A percentile compares a stretch with the other conserved stretches of the same genome.
phyloP scores from a whole-genome alignment of 1,140 invertebrate genomes.

The Ganaspis sp. region DNA sequence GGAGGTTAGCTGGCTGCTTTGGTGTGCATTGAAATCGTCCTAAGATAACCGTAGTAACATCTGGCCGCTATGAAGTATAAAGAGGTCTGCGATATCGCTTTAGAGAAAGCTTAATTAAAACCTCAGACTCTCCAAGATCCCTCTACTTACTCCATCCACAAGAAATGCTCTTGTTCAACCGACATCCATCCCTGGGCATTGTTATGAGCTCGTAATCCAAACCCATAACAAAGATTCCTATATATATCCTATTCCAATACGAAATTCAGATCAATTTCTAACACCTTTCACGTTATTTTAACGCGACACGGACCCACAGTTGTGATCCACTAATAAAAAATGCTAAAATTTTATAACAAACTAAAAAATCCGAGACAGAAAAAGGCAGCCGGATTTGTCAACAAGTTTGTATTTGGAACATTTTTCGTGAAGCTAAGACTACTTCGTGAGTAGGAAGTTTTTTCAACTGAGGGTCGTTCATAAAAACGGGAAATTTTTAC shows the following conservation, averaged over 20 bases:
- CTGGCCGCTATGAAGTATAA: slow-evolving; percentile 75
- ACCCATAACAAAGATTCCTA: neutral
- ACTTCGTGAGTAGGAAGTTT: neutral
- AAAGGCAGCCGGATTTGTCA: neutral
- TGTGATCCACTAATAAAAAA: too few species aligned
- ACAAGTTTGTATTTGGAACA: neutral
- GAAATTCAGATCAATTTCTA: neutral
- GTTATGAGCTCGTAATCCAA: slow-evolving; percentile 42
- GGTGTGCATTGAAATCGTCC: slow-evolving; percentile 44
- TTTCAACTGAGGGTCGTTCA: neutral
- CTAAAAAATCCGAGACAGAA: neutral
- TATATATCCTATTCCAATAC: slow-evolving; percentile 35
- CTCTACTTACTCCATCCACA: slow-evolving; percentile 65
- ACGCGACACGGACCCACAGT: too few species aligned
- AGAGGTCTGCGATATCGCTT: slow-evolving; percentile 75
- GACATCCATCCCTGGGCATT: slow-evolving; percentile 54
- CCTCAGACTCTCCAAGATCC: slow-evolving; percentile 69
- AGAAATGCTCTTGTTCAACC: slow-evolving; percentile 68
- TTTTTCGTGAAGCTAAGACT: slow-evolving; percentile 4
- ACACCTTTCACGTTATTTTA: neutral
- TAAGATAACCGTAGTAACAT: slow-evolving; percentile 70
- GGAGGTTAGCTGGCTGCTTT: slow-evolving; percentile 52
- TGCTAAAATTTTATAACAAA: neutral
- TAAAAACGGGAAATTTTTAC: slow-evolving; percentile 54
- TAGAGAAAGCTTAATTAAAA: slow-evolving; percentile 77